Conservation (phyloP, 2,888 invertebrate genomes). For the Oligia latruncula region DNA sequence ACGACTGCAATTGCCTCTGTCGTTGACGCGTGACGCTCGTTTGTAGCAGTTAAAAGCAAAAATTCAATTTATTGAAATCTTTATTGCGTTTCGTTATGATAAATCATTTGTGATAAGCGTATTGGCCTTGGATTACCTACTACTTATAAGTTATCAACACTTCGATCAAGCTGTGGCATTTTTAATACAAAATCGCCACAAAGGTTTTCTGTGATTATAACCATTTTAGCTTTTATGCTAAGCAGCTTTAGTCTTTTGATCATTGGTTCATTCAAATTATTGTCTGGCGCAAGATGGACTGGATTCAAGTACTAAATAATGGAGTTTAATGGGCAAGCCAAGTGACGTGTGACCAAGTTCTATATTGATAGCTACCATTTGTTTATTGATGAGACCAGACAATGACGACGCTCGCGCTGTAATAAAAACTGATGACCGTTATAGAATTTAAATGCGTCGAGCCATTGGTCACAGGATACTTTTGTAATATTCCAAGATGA, state of each 20-base stretch:
- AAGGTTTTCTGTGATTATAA: conserved; percentile 1
- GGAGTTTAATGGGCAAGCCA: conserved; percentile 17
- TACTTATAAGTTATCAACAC: not conserved
- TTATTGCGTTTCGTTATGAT: conserved; percentile 3
- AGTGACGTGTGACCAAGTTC: conserved; percentile 7
- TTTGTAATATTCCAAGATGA: conserved; percentile 15
- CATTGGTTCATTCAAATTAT: not conserved
- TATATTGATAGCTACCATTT: conserved; percentile 43
- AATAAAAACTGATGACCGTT: conserved; percentile 47
- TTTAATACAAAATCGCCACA: not conserved
- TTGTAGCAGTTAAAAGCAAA: not conserved
- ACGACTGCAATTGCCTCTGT: not conserved
- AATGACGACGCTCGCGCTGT: conserved; percentile 40
- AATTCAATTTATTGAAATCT: conserved; percentile 5
- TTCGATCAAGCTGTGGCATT: conserved; percentile 4
- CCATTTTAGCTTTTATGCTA: not conserved
- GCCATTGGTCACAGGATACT: conserved; percentile 9
- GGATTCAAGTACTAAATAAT: not conserved
- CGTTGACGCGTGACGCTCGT: not conserved
- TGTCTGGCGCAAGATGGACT: not conserved
- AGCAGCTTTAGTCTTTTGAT: not conserved
- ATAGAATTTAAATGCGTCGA: conserved; percentile 31
- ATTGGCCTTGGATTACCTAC: conserved; percentile 15
- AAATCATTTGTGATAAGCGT: conserved; percentile 34
- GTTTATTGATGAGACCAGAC: conserved; percentile 47